Percentiles rank a stretch among this genome's conserved stretches.
phyloP scores from a whole-genome alignment of 2,113 vertebrate species.

The Alectura lathami region DNA sequence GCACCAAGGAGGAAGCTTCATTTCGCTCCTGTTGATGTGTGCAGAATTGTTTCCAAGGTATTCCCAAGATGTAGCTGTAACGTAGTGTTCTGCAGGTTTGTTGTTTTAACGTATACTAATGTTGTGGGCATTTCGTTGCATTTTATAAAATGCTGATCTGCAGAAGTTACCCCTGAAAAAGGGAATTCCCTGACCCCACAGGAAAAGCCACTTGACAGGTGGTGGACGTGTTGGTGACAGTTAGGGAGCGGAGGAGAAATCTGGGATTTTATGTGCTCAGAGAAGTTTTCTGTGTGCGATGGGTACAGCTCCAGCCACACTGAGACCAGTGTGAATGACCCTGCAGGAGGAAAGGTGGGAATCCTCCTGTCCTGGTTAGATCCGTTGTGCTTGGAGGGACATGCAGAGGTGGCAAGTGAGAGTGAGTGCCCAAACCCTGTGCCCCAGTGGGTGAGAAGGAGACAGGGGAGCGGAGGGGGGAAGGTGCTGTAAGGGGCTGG shows the following conservation, averaged over 20 bases:
- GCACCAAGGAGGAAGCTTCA: not conserved
- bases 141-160: not conserved
- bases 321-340: no score
- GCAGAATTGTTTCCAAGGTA: not conserved
- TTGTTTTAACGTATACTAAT: not conserved
- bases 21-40: fast-evolving
- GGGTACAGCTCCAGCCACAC: no score
- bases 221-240: no score
- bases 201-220: not conserved
- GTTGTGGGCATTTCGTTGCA: not conserved
- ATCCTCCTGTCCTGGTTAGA: not conserved
- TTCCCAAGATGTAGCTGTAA: not conserved
- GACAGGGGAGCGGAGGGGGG: not conserved
- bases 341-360: not conserved
- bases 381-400: not conserved
- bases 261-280: not conserved
- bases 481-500: not conserved
- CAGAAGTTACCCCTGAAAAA: not conserved
- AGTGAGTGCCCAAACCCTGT: not conserved
- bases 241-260: not conserved
- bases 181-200: fast-evolving
- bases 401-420: not conserved
- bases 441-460: not conserved
- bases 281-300: no score
- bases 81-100: fast-evolving